Evolutionary conservation across 2,888 invertebrate genomes (phyloP).

Genomic region (Chrysolina oricalcia): DNA sequence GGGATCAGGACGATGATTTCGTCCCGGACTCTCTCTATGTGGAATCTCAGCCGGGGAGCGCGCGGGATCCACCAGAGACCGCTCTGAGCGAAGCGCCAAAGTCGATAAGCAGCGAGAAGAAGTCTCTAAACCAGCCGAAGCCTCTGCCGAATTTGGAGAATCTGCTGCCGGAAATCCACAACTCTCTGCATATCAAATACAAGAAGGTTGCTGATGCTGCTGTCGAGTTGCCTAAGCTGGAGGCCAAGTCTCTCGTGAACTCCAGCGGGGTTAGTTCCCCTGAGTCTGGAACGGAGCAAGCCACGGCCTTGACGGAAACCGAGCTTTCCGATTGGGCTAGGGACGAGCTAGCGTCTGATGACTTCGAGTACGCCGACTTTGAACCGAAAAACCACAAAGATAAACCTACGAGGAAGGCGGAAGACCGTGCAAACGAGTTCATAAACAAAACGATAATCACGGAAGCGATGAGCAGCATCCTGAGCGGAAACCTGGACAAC

Average conservation of each 20-base stretch:
- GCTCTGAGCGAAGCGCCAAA: constrained; percentile 60
- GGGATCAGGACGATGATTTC: constrained; percentile 65
- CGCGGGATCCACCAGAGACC: constrained; percentile 26
- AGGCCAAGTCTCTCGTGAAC: constrained; percentile 57
- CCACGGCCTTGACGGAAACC: constrained; percentile 86
- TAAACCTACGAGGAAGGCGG: constrained; percentile 59
- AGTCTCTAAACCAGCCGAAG: constrained; percentile 70
- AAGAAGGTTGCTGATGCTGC: constrained; percentile 42
- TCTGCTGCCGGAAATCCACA: constrained; percentile 63
- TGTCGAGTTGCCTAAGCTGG: constrained; percentile 12
- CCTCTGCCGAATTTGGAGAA: constrained; percentile 64
- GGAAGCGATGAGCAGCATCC: constrained; percentile 63
- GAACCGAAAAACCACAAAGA: constrained; percentile 65
- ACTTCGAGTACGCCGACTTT: constrained; percentile 80
- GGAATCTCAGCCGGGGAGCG: constrained; percentile 4
- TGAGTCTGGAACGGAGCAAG: constrained; percentile 79
- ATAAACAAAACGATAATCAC: constrained; percentile 59
- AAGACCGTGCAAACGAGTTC: constrained; percentile 67
- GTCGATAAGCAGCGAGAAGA: constrained; percentile 68
- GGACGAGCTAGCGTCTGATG: constrained; percentile 85
- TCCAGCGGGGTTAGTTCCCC: constrained; percentile 73
- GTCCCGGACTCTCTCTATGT: constrained; percentile 66
- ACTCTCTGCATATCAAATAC: constrained; percentile 61
- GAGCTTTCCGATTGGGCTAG: constrained; percentile 93
- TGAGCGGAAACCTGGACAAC: constrained; percentile 79